These are phyloP conservation scores for Saimiri boliviensis DNA, from an alignment of 2,113 vertebrate species.

Conservation along the genomic window DNA sequence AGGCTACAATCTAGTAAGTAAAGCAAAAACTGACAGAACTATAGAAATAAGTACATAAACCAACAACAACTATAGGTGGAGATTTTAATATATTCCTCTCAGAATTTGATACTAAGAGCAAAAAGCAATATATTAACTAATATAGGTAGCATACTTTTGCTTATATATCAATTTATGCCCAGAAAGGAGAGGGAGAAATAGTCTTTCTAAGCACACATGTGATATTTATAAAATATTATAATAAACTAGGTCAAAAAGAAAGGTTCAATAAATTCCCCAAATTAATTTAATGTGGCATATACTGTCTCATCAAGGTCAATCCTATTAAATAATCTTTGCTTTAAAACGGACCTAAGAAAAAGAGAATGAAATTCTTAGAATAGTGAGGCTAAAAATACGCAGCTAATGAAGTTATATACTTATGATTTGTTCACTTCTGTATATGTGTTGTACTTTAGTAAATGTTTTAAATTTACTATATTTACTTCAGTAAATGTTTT, in stretches of 20 bases:
- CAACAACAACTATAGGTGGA: background rate
- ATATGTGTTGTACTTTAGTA: background rate
- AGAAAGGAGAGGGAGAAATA: background rate
- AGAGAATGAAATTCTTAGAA: background rate
- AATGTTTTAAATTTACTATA: too few species aligned
- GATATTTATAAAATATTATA: background rate
- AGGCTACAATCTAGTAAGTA: background rate
- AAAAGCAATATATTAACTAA: constrained; percentile 1
- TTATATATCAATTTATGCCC: background rate
- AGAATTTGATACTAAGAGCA: background rate
- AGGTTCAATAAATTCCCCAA: background rate
- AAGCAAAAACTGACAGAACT: background rate
- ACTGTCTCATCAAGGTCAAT: background rate
- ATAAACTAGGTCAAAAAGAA: background rate
- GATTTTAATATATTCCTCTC: background rate
- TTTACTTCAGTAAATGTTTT: too few species aligned
- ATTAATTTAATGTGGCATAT: background rate
- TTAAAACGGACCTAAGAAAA: background rate
- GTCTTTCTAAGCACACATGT: background rate
- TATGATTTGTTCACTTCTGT: background rate
- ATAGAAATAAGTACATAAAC: background rate
- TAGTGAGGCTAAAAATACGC: background rate
- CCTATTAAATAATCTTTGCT: background rate
- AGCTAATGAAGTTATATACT: background rate
- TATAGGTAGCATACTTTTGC: background rate